A percentile compares a stretch with the other conserved stretches of the same genome.
These are phyloP conservation scores for Onychomys leucogaster DNA, from an alignment of 2,797 vertebrate species.

Conservation along the genomic window DNA sequence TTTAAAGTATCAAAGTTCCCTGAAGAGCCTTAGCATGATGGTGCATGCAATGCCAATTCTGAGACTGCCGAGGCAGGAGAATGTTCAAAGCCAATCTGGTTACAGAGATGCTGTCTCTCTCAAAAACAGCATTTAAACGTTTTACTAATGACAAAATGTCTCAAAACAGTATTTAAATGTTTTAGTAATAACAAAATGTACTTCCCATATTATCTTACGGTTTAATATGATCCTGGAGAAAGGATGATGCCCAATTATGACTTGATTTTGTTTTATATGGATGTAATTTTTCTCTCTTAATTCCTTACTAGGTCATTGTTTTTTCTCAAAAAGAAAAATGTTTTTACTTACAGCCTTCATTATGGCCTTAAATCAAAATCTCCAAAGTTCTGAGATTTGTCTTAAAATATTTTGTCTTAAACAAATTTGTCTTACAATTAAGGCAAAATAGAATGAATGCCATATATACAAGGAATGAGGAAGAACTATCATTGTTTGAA, in stretches of 20 bases:
- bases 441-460: neutral
- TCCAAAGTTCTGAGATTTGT: neutral
- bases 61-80: neutral
- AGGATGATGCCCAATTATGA: neutral
- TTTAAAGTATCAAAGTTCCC: conserved; percentile 1
- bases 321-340: neutral
- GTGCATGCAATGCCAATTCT: neutral
- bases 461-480: too few species aligned
- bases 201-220: neutral
- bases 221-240: neutral
- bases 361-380: neutral
- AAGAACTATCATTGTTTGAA: neutral
- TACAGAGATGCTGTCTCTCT: neutral
- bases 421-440: neutral
- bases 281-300: neutral
- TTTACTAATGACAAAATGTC: neutral
- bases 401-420: neutral
- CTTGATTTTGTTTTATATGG: neutral
- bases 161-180: neutral
- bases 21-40: neutral
- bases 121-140: neutral
- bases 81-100: neutral
- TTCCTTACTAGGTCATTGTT: neutral
- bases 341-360: neutral
- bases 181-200: neutral